Conservation (phyloP, 1,140 invertebrate species). For the Trichonephila inaurata region DNA sequence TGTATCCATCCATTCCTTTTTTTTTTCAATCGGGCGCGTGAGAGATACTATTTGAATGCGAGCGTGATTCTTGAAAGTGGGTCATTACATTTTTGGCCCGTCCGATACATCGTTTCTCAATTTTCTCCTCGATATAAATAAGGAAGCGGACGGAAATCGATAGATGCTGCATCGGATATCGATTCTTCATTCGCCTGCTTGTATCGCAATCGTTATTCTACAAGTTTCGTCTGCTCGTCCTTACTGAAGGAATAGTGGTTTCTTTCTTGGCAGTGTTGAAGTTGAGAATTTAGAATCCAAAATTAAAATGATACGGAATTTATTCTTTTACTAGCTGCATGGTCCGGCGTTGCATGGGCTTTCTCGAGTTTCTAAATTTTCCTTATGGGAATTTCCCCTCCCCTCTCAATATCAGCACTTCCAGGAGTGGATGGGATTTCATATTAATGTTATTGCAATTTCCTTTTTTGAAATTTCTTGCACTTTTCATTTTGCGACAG, state of each 20-base stretch:
- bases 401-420: too few species aligned
- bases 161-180: constrained; percentile 20
- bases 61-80: not conserved
- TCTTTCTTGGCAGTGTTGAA: too few species aligned
- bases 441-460: too few species aligned
- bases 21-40: not conserved
- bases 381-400: too few species aligned
- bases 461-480: too few species aligned
- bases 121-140: not conserved
- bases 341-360: too few species aligned
- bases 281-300: too few species aligned
- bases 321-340: too few species aligned
- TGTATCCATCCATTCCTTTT: not conserved
- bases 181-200: not conserved
- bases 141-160: constrained; percentile 32
- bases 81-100: constrained; percentile 35
- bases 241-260: not conserved
- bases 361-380: too few species aligned
- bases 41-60: constrained; percentile 2
- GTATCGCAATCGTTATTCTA: not conserved
- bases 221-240: not conserved
- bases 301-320: too few species aligned
- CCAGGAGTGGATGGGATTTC: too few species aligned
- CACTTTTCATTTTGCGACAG: too few species aligned
- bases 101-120: constrained; percentile 41